Conservation (phyloP, 2,888 invertebrate species). For the Entomobrya multifasciata region DNA sequence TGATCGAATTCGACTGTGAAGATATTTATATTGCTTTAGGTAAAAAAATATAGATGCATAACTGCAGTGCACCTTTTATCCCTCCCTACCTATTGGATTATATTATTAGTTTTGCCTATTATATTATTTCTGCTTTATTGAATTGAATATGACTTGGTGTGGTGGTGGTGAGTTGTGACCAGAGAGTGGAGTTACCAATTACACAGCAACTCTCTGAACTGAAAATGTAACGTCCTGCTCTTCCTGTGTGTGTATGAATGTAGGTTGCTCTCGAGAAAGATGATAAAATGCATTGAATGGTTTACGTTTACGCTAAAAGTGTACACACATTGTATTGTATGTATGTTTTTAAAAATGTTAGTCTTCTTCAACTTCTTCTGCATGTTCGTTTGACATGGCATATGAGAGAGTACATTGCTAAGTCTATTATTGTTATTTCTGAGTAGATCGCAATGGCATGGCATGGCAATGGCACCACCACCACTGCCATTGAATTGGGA, state of each 20-base stretch:
- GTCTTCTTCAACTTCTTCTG: no score
- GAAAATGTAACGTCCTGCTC: slow-evolving; percentile 34
- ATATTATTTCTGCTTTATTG: no score
- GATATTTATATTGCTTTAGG: background rate
- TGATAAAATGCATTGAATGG: slow-evolving; percentile 16
- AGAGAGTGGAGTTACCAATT: background rate
- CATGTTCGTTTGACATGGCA: slow-evolving; percentile 22
- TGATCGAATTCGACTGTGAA: background rate
- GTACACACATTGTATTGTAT: background rate
- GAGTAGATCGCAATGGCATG: slow-evolving; percentile 20
- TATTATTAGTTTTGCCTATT: no score
- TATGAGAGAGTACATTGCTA: background rate
- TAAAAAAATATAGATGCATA: no score
- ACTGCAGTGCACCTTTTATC: no score
- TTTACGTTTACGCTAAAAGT: no score
- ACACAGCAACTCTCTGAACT: background rate
- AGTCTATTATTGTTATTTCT: slow-evolving; percentile 29
- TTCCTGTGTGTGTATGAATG: slow-evolving; percentile 7
- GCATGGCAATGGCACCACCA: background rate
- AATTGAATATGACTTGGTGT: background rate
- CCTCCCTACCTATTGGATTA: no score
- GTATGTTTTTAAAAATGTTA: background rate
- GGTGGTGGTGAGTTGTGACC: background rate
- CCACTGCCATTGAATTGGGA: slow-evolving; percentile 26
- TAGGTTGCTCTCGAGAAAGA: no score